Conservation (phyloP, 1,140 invertebrate species). For the Trinorchestia longiramus region DNA sequence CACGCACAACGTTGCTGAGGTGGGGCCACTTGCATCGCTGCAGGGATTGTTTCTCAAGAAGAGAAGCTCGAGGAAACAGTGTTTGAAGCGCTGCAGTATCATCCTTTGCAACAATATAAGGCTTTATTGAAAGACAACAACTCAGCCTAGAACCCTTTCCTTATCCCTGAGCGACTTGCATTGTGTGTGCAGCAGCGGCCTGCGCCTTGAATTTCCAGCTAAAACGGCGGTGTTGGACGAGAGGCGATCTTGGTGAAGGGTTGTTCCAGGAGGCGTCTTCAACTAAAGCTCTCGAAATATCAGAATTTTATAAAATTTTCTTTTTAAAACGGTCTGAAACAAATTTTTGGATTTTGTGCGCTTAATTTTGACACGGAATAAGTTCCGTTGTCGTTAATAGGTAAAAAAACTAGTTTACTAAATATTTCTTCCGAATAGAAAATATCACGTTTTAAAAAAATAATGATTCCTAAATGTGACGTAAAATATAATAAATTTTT, state of each 20-base stretch:
- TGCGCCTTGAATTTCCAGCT: background rate
- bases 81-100: background rate
- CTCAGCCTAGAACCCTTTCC: background rate
- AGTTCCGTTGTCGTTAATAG: no score
- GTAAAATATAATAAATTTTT: no score
- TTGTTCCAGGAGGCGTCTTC: no score
- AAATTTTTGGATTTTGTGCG: no score
- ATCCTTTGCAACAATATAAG: constrained; percentile 31
- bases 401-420: no score
- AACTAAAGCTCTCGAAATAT: no score
- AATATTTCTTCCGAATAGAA: no score
- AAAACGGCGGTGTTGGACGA: background rate
- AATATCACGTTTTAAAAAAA: no score
- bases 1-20: background rate
- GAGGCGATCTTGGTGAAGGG: background rate
- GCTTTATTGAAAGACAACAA: constrained; percentile 50
- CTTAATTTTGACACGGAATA: no score
- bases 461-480: no score
- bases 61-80: background rate
- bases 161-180: background rate
- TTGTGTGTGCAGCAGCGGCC: background rate
- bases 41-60: constrained; percentile 13
- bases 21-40: background rate
- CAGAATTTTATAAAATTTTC: no score
- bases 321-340: no score